Conservation (phyloP, 64 coral and sea anemone species). For the Acropora yongei region DNA sequence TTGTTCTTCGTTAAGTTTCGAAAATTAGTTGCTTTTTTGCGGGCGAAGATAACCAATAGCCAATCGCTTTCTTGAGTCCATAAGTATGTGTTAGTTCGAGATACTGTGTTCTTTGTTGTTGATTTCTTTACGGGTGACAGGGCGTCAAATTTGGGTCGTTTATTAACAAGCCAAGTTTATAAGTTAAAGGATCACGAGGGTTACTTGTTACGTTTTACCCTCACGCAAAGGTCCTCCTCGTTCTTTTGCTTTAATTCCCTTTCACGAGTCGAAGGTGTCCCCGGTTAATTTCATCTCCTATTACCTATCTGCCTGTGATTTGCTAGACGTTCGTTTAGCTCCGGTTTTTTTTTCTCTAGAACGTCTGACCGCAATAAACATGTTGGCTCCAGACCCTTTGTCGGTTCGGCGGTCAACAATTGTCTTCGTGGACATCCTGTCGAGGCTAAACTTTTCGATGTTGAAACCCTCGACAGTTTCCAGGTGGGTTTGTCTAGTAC, state of each 20-base stretch:
- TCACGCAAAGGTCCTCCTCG: neutral
- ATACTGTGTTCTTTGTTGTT: conserved; percentile 26
- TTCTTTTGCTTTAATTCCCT: no score
- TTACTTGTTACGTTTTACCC: conserved; percentile 26
- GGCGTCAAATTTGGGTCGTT: conserved; percentile 50
- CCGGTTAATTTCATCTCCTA: no score
- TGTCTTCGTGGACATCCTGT: no score
- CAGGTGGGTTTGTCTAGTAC: neutral
- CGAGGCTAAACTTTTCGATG: neutral
- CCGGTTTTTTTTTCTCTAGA: no score
- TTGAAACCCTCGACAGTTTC: neutral
- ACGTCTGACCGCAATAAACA: no score
- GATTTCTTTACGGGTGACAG: conserved; percentile 67
- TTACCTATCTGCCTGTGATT: no score
- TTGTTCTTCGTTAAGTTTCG: conserved; percentile 36
- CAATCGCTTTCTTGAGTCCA: neutral
- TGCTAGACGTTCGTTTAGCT: no score
- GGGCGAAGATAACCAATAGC: neutral
- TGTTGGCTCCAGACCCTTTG: no score
- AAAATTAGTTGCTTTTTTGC: neutral
- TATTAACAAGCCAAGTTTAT: conserved; percentile 35
- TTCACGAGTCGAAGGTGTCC: no score
- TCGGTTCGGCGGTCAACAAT: no score
- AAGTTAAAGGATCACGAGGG: conserved; percentile 43
- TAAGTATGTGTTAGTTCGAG: conserved; percentile 64